Evolutionary conservation across 2,113 vertebrate genomes (phyloP).

Genomic region (Lynx canadensis): DNA sequence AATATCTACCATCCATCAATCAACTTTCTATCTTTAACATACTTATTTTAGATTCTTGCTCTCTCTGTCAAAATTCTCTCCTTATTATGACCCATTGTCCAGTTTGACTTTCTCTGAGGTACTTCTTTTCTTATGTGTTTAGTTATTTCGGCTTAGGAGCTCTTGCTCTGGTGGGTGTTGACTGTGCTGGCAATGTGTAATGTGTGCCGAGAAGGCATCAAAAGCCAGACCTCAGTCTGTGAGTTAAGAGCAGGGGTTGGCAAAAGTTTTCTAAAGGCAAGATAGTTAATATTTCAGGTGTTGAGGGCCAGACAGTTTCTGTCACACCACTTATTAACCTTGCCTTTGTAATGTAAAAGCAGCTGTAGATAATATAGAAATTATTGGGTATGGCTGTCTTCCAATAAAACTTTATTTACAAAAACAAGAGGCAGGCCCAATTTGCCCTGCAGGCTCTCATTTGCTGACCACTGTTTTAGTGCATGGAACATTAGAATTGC

Average conservation of each 20-base stretch:
- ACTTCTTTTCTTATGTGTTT: neutral
- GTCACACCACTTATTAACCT: neutral
- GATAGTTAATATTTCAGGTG: neutral
- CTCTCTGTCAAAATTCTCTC: neutral
- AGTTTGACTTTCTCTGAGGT: neutral
- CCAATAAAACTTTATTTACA: conserved; percentile 27
- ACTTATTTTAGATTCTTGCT: neutral
- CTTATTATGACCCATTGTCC: neutral
- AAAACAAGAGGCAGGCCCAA: neutral
- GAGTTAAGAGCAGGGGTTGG: neutral
- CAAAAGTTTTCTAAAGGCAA: neutral
- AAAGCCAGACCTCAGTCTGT: neutral
- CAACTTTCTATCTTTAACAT: neutral
- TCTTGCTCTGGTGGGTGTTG: neutral
- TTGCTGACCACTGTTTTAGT: neutral
- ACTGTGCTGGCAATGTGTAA: no score
- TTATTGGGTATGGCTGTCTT: neutral
- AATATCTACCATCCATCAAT: neutral
- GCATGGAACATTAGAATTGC: neutral
- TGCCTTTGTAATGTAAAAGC: neutral
- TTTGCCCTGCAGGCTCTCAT: neutral
- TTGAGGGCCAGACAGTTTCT: neutral
- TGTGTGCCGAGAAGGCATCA: neutral
- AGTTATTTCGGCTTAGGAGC: neutral
- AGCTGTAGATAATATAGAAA: neutral